Conservation (phyloP, 2,113 vertebrate genomes). For the Porphyrio hochstetteri region DNA sequence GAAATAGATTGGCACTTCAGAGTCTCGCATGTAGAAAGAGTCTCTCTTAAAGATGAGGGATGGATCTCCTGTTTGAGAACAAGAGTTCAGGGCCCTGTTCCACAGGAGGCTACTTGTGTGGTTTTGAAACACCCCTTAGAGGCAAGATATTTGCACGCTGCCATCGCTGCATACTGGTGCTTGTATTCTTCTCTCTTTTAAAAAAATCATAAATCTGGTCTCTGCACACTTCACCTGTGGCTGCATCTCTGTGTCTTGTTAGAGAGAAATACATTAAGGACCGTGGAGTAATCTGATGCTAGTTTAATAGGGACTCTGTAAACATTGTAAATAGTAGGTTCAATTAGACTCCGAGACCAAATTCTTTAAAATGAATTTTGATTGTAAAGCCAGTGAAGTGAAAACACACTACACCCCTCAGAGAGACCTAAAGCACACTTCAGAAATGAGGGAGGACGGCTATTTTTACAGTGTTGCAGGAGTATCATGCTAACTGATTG, state of each 20-base stretch:
- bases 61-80: neutral
- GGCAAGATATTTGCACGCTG: neutral
- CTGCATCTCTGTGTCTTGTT: neutral
- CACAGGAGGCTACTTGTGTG: neutral
- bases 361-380: neutral
- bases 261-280: neutral
- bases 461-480: neutral
- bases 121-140: neutral
- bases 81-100: neutral
- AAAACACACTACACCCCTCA: neutral
- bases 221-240: neutral
- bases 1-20: neutral
- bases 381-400: neutral
- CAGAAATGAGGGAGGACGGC: neutral
- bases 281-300: neutral
- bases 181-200: neutral
- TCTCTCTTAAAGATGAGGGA: neutral
- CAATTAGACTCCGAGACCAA: neutral
- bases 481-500: neutral
- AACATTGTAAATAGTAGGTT: neutral
- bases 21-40: neutral
- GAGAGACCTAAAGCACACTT: neutral
- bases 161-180: neutral
- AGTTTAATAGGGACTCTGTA: neutral
- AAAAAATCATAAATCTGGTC: neutral